Conservation (phyloP, 2,113 vertebrate species). For the Platichthys stellatus region DNA sequence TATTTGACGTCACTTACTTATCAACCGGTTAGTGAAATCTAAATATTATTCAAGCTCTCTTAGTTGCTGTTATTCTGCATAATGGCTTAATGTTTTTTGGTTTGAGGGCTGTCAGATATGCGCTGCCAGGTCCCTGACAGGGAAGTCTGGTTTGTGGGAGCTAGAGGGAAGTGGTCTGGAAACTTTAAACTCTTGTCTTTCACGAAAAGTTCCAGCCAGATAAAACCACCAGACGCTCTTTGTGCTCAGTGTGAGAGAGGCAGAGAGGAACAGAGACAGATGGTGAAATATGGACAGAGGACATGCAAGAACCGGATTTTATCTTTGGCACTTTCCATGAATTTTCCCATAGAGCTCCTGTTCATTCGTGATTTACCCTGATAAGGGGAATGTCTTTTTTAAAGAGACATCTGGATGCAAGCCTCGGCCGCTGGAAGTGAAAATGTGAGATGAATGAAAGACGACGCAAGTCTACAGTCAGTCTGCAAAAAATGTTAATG, state of each 20-base stretch:
- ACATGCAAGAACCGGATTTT: conserved; percentile 15
- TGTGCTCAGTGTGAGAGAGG: conserved; percentile 4
- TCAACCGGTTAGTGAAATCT: not conserved
- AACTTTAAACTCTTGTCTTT: conserved; percentile 7
- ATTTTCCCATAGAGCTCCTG: not conserved
- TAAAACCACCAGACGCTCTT: not conserved
- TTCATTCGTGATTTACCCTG: not conserved
- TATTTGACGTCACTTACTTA: not conserved
- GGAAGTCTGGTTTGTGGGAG: conserved; percentile 18
- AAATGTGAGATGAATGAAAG: not conserved
- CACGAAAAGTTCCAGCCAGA: conserved; percentile 2
- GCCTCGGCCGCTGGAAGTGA: not conserved
- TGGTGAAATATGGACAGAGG: conserved; percentile 21
- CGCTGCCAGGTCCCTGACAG: not conserved
- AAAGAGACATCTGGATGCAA: not conserved
- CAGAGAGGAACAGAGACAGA: conserved; percentile 9
- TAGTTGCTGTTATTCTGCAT: not conserved
- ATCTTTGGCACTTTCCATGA: not conserved
- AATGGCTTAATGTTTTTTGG: not conserved
- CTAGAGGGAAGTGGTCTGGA: conserved; percentile 8
- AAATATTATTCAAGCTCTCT: conserved; percentile 21
- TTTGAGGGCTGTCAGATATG: not conserved
- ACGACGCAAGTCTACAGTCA: not conserved
- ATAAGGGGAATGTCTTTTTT: not conserved
- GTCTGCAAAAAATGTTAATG: not conserved